Evolutionary conservation across 2,797 vertebrate genomes (phyloP), one percentile per base, ranked within the genome.

Genomic region (Ambastaia sidthimunki): DNA sequence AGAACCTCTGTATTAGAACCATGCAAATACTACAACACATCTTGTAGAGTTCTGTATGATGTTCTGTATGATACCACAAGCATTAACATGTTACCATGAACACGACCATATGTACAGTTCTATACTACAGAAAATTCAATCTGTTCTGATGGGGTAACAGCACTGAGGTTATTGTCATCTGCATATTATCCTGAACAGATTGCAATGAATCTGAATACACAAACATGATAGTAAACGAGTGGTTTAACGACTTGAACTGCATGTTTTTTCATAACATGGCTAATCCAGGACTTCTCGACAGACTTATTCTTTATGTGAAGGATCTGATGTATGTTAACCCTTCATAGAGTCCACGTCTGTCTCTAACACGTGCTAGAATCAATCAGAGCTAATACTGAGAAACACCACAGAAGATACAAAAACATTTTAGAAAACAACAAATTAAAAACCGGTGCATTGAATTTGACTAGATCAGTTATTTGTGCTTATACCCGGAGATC

Each of bases 151-250:
- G 3, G 59, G 88, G 2, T 37, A 6, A 55, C 6, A 78, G 5
- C 34, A 2, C 34, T 37, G 34, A 81, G 83, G 74, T 83, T 89
- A 80, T 82, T 84, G 83, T 88, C 88, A 93, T 93, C 90, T 92
- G 90, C 87, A 82, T 83, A 90, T 91, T 90, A 87, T 52, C 28
- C 84, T 80, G 76, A 82, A 80, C 59, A 84, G 87, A 91, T 90
- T 87, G 85, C 87, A 91, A 84, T 90, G 85, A 87, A 88, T 85
- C 81, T n/a, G n/a, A n/a, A n/a, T 77, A 82, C 25, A 81, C 75
- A 86, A 89, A 89, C 89, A 89, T 90, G 89, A 92, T 91, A 87
- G 89, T 85, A 87, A 91, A 90, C 88, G 86, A 89, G 86, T 91
- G 91, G 92, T 89, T 91, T 93, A 89, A 89, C 87, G 85, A 88